Percentiles rank a stretch among this genome's conserved stretches.
Conservation (phyloP, 2,888 invertebrate species). For the Pycnomerus fuliginosus region DNA sequence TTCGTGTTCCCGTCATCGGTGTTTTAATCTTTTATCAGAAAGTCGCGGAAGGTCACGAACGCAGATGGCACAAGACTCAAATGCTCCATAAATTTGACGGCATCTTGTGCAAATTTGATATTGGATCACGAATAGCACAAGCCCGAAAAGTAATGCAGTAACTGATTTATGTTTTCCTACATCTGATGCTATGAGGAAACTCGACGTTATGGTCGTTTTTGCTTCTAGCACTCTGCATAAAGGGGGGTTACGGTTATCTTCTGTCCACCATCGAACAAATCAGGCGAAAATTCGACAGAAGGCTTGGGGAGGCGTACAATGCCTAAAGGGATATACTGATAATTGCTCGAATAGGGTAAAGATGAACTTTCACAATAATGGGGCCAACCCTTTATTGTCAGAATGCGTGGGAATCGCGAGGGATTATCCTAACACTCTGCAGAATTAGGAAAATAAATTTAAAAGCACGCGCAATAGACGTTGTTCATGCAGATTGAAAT, state of each 20-base stretch:
- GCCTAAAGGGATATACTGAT: slow-evolving; percentile 19
- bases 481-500: slow-evolving; percentile 16
- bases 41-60: slow-evolving; percentile 30
- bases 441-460: slow-evolving; percentile 23
- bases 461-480: slow-evolving; percentile 18
- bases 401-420: slow-evolving; percentile 14
- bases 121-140: slow-evolving; percentile 37
- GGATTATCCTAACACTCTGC: slow-evolving; percentile 18
- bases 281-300: slow-evolving; percentile 14
- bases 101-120: slow-evolving; percentile 47
- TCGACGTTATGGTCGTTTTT: too few species aligned
- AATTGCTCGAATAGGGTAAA: slow-evolving; percentile 30
- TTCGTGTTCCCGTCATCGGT: slow-evolving; percentile 23
- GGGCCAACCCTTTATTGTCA: slow-evolving; percentile 26
- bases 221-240: too few species aligned
- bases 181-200: slow-evolving; percentile 1
- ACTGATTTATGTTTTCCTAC: slow-evolving; percentile 36
- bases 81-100: slow-evolving; percentile 47
- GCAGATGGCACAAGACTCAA: slow-evolving; percentile 43
- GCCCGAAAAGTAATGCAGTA: slow-evolving; percentile 37
- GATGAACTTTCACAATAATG: slow-evolving; percentile 30
- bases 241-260: too few species aligned
- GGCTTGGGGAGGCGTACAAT: too few species aligned
- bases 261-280: slow-evolving; percentile 12
- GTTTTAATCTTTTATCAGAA: slow-evolving; percentile 35